Base-by-base conservation (phyloP, 2,888 invertebrate genomes). In the Morpho helenor region DNA sequence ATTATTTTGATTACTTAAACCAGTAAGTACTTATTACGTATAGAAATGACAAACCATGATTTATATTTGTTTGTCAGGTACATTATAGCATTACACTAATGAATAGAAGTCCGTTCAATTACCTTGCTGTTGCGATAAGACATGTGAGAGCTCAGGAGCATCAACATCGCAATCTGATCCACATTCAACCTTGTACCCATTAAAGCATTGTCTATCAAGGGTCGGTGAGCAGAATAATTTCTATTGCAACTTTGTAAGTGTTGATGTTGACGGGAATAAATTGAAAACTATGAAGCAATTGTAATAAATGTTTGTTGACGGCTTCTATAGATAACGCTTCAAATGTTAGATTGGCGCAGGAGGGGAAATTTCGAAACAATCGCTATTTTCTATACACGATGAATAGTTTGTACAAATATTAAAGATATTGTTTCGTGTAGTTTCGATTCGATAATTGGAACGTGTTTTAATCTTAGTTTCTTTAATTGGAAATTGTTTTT, bases 161-260 rank as follows among this genome's bases (percentile, higher is more conserved):
- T 65, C 64, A 62, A 60, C 63, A 60, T 67, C 73, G 78, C 79
- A 79, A 82, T 79, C 75, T 76, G 49, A 52, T 74, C 76, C 75
- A 74, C 68, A 70, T 31, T 31, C 31, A 70, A 82, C 87, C 87
- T 87, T 87, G 86, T 75, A 76, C 77, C 66, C 78, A 80, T 82
- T 84, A 76, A 68, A 62, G 69, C 68, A 82, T 86, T 85, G 82
- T 87, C 75, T 84, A 60, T 66, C 60, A 76, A 61, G 66, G 69
- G 64, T 70, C 65, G 56, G 48, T 59, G 63, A 64, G 64, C 56
- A 53, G 40, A 43, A 49, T 53, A 52, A 49, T 70, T 66, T 67
- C 64, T 67, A 72, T 64, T 63, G 69, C 66, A 47, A 47, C 46
- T 61, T 65, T 60, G 57, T 62, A 60, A 57, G 54, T 52, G 44